Base-by-base conservation (phyloP, 2,113 vertebrate species). In the Lucifuga dentata region DNA sequence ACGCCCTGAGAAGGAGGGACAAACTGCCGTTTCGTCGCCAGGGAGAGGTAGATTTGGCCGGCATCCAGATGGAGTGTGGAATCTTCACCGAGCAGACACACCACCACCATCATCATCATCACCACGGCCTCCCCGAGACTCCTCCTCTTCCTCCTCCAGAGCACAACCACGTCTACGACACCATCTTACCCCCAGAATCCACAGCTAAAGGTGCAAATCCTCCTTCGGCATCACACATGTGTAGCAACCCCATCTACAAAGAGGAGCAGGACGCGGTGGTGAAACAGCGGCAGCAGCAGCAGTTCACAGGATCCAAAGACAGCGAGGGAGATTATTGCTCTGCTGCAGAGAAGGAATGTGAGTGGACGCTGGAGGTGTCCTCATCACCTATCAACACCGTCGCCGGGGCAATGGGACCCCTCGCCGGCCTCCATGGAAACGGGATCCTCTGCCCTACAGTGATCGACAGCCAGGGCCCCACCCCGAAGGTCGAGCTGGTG, bases 41-140 rank as follows among this genome's bases (percentile, higher is more conserved):
- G 73, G 95, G 94, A 48, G 95, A 96, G 78, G 94, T 93, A 1
- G 96, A 96, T 73, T 86, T 96, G 48, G 93, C 95, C 0, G 96
- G 94, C 29, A 94, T 98, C 70, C 95, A 95, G 70, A 93, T 97
- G 94, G 95, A 96, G 19, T 97, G 95, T 49, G 90, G 95, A 26
- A 93, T 97, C 45, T 98, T 96, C 62, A 92, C 95, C 2, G 95
- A 95, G 61, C 90, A 92, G 73, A 76, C 88, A 24, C 68, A 89
- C 81, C 80, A 91, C 81, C 75, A 89, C 39, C 74, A 78, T 15
- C 84, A 87, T 45, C 85, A 86, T 43, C 86, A 88, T 15, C 88
- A 89, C 67, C 90, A 91, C 62, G 60, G 83, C 38, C 49, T 95
- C 84, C 93, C 95, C 0, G 95, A 95, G 76, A 96, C 94, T 43